phyloP scores from a whole-genome alignment of 92 coral and sea anemone species.

The Epizoanthus scotinus region DNA sequence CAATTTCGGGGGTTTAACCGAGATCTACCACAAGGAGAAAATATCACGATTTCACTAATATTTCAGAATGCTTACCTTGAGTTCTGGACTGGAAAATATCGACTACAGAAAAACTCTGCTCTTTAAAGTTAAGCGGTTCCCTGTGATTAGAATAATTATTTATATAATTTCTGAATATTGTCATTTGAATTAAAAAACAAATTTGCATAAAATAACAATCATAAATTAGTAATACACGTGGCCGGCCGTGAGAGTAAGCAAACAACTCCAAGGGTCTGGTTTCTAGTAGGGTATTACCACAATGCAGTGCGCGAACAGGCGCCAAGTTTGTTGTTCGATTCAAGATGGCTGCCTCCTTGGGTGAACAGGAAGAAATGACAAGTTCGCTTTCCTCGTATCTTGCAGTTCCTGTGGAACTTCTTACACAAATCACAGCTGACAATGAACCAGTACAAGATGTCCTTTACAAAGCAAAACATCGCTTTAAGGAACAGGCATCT shows the following conservation, averaged over 20 bases:
- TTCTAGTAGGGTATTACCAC: conserved; percentile 35
- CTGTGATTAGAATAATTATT: not conserved
- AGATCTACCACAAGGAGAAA: too few relatives aligned
- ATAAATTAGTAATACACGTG: not conserved
- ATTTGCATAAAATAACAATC: not conserved
- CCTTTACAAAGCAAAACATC: conserved; percentile 56
- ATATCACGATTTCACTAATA: not conserved
- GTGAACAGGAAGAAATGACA: conserved; percentile 56
- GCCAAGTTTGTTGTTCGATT: conserved; percentile 56
- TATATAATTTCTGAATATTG: not conserved
- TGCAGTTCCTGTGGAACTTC: conserved; percentile 57
- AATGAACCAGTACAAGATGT: conserved; percentile 67
- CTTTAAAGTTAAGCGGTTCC: conserved; percentile 25
- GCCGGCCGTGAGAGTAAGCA: not conserved
- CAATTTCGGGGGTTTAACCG: too few relatives aligned
- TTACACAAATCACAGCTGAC: conserved; percentile 52
- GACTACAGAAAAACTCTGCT: not conserved
- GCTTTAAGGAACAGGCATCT: conserved; percentile 54
- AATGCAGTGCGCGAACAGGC: conserved; percentile 60
- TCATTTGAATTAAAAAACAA: not conserved
- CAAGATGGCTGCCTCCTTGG: conserved; percentile 88
- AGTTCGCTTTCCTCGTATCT: conserved; percentile 57
- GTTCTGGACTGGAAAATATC: not conserved
- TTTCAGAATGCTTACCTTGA: conserved; percentile 18
- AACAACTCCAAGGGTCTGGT: not conserved